Base-by-base conservation (phyloP, 1,140 invertebrate species). In the Drosophila bocki region DNA sequence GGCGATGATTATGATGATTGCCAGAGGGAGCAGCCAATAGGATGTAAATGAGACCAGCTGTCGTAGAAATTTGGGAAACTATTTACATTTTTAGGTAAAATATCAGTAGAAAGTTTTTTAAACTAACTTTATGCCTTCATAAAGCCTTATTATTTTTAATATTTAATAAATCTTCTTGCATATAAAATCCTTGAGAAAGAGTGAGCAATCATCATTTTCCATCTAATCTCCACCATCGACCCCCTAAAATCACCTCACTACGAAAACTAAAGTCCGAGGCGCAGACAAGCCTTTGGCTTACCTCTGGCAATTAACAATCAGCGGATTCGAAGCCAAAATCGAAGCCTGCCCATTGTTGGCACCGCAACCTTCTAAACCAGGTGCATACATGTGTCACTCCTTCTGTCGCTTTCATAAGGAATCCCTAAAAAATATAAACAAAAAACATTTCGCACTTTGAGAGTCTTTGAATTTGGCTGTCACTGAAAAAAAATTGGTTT, bases 351-450 rank as follows among this genome's bases (percentile, higher is more conserved):
- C 69, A 72, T 72, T 72, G 69, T 72, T 70, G 69, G 65, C 35
- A 48, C 68, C 45, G 69, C 69, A 72, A 59, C 69, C 69, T 72
- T 90, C 85, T 84, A 90, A 91, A 91, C 79, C 76, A 72, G 78
- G 76, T 91, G 85, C 82, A 91, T 91, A 91, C 90, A 91, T 91
- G 80, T 91, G 90, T 91, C 90, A 91, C 75, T 91, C 90, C 80
- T 75, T 72, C 61, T 70, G 84, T 84, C 84, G 80, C 80, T 87
- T 84, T 84, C 72, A 81, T 84, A 72, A 72, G 64, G 75, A 71
- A 61, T 80, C 72, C 19, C 42, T 11, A 35, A 59, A 42, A 67
- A 58, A 72, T 29, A 71, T 17, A 69, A 71, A 56, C 54, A 54
- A 57, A 72, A 72, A 72, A 22, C 51, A 59, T 41, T 81, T 86